Conservation (phyloP, 2,797 vertebrate species). For the Poecilia gillii region DNA sequence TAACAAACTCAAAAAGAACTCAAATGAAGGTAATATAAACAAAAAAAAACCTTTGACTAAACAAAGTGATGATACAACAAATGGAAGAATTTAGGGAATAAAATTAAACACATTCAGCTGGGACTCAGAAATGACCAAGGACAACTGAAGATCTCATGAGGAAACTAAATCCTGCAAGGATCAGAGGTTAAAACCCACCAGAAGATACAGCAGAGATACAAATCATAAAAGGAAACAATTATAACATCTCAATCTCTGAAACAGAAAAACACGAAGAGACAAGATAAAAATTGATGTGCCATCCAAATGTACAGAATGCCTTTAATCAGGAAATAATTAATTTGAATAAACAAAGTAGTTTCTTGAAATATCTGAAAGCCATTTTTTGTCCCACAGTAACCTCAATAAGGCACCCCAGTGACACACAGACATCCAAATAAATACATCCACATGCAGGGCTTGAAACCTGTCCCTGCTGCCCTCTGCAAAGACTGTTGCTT, state of each 20-base stretch:
- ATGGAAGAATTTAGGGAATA: neutral
- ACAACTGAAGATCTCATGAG: neutral
- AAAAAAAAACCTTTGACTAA: neutral
- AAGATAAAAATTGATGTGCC: neutral
- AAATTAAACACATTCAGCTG: neutral
- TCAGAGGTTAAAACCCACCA: neutral
- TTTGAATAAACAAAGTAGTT: conserved; percentile 15
- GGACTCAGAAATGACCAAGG: neutral
- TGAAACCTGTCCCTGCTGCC: conserved; percentile 16
- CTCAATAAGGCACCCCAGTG: conserved; percentile 6
- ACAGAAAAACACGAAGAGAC: neutral
- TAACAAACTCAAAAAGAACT: neutral
- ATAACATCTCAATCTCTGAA: neutral
- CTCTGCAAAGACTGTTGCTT: conserved; percentile 57
- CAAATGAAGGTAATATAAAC: neutral
- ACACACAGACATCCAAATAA: conserved; percentile 18
- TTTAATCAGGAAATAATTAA: neutral
- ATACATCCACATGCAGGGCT: conserved; percentile 4
- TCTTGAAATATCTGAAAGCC: neutral
- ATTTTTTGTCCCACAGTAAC: conserved; percentile 52
- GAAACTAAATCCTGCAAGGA: neutral
- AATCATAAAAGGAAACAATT: neutral
- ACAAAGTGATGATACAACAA: neutral
- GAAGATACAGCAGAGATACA: neutral
- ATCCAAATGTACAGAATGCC: neutral